Conservation (phyloP, 2,888 invertebrate species). For the Pecten maximus region DNA sequence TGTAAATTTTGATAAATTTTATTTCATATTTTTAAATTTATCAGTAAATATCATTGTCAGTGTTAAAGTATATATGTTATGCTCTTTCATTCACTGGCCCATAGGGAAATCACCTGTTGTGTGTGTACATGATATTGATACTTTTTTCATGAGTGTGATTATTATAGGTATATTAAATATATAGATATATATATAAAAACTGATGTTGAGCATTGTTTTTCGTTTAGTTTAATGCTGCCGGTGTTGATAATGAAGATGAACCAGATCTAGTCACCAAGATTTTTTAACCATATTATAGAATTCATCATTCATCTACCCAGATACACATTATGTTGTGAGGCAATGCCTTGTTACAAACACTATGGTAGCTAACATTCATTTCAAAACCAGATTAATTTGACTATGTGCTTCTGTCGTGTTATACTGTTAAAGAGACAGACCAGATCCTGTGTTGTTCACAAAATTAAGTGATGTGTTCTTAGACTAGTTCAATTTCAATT, state of each 20-base stretch:
- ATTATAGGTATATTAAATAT: background rate
- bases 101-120: background rate
- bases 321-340: background rate
- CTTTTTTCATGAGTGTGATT: background rate
- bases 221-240: background rate
- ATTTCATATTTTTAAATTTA: background rate
- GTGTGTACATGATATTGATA: background rate
- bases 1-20: background rate
- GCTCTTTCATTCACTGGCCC: background rate
- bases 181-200: background rate
- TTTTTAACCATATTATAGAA: background rate
- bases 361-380: background rate
- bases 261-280: background rate
- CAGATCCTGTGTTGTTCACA: background rate
- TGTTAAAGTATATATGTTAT: background rate
- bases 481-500: background rate
- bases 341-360: background rate
- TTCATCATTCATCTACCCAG: background rate
- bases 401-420: background rate
- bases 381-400: background rate
- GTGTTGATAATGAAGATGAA: background rate
- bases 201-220: background rate
- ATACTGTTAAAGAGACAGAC: background rate
- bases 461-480: background rate
- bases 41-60: background rate